Evolutionary conservation across 2,888 invertebrate species (phyloP), one percentile per base, ranked within the genome.

Genomic region (Drosophila robusta): DNA sequence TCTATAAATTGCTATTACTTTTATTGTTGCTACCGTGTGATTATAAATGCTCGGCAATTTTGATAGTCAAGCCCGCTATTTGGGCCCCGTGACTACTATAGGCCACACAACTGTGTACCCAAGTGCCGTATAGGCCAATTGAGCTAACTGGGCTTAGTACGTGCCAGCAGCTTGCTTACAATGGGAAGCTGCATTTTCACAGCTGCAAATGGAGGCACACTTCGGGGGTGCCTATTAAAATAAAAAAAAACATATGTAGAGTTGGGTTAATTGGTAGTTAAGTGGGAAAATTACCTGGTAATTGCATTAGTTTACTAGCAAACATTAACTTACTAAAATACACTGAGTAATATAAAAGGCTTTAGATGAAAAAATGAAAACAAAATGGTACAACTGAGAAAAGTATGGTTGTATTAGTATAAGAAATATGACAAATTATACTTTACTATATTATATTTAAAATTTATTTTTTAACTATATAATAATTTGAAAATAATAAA

Each of bases 41-140:
- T 65, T 42, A 54, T 29, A 36, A 54, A 46, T 34, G 45, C 9
- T 42, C 16, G 34, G 39, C 9, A 36, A 58, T 45, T 64, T 50
- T 29, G 16, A 42, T 44, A 41, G 51, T 24, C 22, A 38, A 38
- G 29, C 42, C 42, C 18, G 49, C 11, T 14, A 38, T 64, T 45
- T 51, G 51, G 38, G 16, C 39, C 65, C 11, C 65, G 65, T 65
- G 65, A 65, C 34, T 12, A 12, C 34, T 64, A 12, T 46, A 14
- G 44, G 32, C 36, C 18, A 36, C 32, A 63, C n/a, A 24, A 38
- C 46, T 32, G 39, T 26, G 26, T 26, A 32, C 14, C 34, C 12
- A 18, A 22, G 46, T 24, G 32, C 39, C 39, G 63, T 18, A 38
- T 6, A n/a, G 12, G 6, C 38, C n/a, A 46, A 65, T 47, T 42